Percentiles rank a stretch among this genome's conserved stretches.
Conservation (phyloP, 1,140 invertebrate genomes). For the Trinorchestia longiramus region DNA sequence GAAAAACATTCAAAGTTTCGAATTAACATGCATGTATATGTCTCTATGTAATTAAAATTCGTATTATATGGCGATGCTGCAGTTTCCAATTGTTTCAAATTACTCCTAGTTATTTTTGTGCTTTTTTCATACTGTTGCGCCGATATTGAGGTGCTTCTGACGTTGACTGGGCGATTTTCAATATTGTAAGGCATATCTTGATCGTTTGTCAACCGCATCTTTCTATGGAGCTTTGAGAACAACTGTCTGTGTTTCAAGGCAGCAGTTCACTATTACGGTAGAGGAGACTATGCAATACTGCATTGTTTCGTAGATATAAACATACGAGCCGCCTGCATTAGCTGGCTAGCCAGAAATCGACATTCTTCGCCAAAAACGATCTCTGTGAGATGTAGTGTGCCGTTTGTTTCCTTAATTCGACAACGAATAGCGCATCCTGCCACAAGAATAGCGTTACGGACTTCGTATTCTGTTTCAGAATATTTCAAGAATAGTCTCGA, state of each 20-base stretch:
- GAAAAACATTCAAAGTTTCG: background rate
- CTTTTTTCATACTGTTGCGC: background rate
- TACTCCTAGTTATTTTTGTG: background rate
- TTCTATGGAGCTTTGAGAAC: too few relatives aligned
- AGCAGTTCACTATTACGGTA: background rate
- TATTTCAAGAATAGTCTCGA: background rate
- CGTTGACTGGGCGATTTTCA: background rate
- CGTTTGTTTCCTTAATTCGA: background rate
- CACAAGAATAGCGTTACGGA: background rate
- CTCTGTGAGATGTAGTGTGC: background rate
- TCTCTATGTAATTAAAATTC: background rate
- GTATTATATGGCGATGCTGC: background rate
- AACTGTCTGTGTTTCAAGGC: background rate
- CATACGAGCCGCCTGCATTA: background rate
- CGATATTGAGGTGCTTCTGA: background rate
- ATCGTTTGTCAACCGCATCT: too few relatives aligned
- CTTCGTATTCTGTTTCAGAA: background rate
- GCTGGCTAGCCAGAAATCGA: background rate
- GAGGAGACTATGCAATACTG: background rate
- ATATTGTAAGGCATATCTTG: background rate
- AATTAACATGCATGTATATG: background rate
- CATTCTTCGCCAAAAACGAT: background rate
- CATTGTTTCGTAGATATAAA: background rate
- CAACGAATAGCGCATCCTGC: background rate
- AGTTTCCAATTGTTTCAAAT: background rate